Base-by-base conservation (phyloP, 1,140 invertebrate species). In the Notospermus geniculatus region DNA sequence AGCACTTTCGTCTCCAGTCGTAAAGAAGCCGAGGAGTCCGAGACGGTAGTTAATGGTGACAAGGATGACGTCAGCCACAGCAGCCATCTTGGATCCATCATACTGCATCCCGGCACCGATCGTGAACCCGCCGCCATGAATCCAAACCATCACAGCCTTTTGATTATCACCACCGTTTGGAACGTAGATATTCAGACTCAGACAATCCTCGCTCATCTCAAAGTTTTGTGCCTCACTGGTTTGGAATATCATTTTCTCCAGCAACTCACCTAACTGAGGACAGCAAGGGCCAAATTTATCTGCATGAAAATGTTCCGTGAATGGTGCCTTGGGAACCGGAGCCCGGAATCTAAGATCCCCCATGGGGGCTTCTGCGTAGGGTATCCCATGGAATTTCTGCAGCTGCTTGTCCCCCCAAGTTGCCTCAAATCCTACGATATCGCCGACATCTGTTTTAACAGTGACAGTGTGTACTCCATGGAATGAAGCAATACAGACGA, bases 121-220 rank as follows among this genome's bases (percentile, higher is more conserved):
- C 39, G 23, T 46, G 58, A 68, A 72, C 13, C 59, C 60, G 7
- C 69, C 70, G 7, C 70, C 69, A 54, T 72, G 67, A n/a, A 72
- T 68, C 53, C 63, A 72, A 39, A 72, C 58, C 53, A 72, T 62
- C 4, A 68, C 64, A 15, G 66, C n/a, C 54, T 53, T 36, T 39
- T 60, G 19, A 41, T 39, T 32, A 19, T 54, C 28, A 54, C 9
- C 27, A 55, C 56, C 45, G 4, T 28, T 28, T 5, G 94, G 94
- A 9, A 91, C 89, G 78, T 89, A 97, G 39, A 97, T 86, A 73
- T 97, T 97, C 30, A 97, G 83, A 74, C 95, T 96, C 0, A 97
- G 85, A 70, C 94, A 97, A 75, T 97, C 93, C 83, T 97, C 94
- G 74, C 91, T 52, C 32, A 36, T 36, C 15, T 36, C 32, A 36